These are phyloP conservation scores for Todiramphus chloris DNA, from an alignment of 2,113 vertebrate species.

Conservation along the genomic window DNA sequence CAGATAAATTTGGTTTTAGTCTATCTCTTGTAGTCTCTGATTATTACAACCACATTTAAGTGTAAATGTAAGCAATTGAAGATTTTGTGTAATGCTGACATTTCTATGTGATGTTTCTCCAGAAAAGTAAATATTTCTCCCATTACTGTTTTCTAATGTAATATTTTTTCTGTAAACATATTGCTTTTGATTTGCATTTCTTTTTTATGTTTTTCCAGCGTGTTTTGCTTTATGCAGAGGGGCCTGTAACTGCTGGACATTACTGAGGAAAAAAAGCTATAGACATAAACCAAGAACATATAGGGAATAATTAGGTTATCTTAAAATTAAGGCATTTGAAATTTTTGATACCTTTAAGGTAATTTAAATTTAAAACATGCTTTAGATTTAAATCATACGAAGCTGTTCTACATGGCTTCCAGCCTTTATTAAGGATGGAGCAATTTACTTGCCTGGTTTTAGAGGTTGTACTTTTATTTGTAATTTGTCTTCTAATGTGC, in stretches of 20 bases:
- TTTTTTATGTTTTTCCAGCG: neutral
- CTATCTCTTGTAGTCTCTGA: neutral
- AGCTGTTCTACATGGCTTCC: neutral
- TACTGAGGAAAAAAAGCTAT: neutral
- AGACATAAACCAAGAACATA: neutral
- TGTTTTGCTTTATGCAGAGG: neutral
- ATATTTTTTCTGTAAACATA: constrained; percentile 1
- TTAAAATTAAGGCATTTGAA: neutral
- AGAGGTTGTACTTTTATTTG: neutral
- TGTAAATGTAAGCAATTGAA: neutral
- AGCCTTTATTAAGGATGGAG: neutral
- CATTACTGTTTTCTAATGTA: neutral
- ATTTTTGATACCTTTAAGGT: neutral
- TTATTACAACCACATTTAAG: neutral
- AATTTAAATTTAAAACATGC: neutral
- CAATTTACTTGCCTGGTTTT: neutral
- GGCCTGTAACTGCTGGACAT: neutral
- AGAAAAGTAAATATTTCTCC: neutral
- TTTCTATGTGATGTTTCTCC: neutral
- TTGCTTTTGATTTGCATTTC: neutral
- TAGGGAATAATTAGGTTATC: neutral
- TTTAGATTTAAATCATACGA: neutral
- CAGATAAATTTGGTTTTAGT: neutral
- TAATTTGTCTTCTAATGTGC: neutral
- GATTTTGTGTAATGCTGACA: neutral